These are phyloP conservation scores for Tachina fera DNA, from an alignment of 2,888 invertebrate species.

Conservation along the genomic window DNA sequence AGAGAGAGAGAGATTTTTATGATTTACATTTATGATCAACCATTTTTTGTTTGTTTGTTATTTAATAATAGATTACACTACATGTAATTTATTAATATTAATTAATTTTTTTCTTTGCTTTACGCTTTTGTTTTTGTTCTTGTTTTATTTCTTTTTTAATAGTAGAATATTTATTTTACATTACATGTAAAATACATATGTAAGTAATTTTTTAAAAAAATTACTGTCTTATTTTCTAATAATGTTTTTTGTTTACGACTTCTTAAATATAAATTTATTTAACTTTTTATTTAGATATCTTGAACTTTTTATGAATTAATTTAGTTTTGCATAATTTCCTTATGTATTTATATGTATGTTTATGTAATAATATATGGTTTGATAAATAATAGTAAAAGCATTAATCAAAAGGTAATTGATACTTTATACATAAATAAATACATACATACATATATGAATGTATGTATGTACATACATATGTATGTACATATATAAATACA, in stretches of 20 bases:
- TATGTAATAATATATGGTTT: slow-evolving; percentile 49
- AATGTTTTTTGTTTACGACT: slow-evolving; percentile 29
- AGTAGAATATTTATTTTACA: slow-evolving; percentile 66
- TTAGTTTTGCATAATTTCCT: slow-evolving; percentile 30
- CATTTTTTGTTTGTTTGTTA: slow-evolving; percentile 34
- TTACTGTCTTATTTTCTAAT: slow-evolving; percentile 52
- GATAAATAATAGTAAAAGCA: slow-evolving; percentile 56
- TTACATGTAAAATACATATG: slow-evolving; percentile 50
- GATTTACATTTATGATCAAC: slow-evolving; percentile 66
- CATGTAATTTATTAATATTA: slow-evolving; percentile 6
- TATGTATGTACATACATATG: no score
- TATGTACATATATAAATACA: slow-evolving; percentile 10
- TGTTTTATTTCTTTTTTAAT: slow-evolving; percentile 61
- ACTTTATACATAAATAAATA: neutral
- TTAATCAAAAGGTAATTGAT: slow-evolving; percentile 55
- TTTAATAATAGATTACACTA: slow-evolving; percentile 1
- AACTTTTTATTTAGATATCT: slow-evolving; percentile 19
- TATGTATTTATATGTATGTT: neutral
- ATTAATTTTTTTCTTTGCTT: slow-evolving; percentile 16
- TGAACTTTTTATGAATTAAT: slow-evolving; percentile 30
- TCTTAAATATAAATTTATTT: slow-evolving; percentile 32
- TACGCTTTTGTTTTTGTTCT: neutral
- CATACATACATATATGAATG: neutral
- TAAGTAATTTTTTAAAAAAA: slow-evolving; percentile 65
- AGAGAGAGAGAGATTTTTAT: slow-evolving; percentile 60